Base-by-base conservation (phyloP, 1,140 invertebrate species). In the Chymomyza costata region DNA sequence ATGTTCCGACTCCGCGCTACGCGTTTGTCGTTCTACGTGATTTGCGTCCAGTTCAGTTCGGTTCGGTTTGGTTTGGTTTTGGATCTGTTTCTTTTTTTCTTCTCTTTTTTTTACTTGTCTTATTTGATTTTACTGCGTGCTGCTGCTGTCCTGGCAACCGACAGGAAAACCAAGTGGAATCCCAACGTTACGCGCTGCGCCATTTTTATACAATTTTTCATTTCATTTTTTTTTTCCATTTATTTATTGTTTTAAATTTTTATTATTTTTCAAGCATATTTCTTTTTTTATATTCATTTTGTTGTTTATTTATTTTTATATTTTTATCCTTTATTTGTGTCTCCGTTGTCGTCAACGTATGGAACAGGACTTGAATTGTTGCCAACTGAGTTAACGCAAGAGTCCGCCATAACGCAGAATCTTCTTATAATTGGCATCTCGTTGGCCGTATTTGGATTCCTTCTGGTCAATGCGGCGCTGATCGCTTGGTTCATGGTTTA, bases 401-500 rank as follows among this genome's bases (percentile, higher is more conserved):
- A 90, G 78, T 86, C 89, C 73, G 73, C 59, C 50, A 89, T 94
- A 68, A 87, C 92, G 35, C 91, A 92, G 13, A 90, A 92, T 82
- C 89, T 94, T 59, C 91, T 95, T 65, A 93, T 95, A 67, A 90
- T 96, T 58, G 92, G 92, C 66, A 93, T 95, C 7, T 93, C 92
- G 19, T 88, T 94, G 47, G 91, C 94, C 41, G 93, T 92, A 19
- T 90, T 92, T 48, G 88, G 93, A 59, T 89, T 96, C 37, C 88
- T 96, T 34, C 85, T 94, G 48, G 89, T 95, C 64, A 96, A 96
- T 86, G 91, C 94, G 55, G 90, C 90, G 50, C 89, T 96, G 54
- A 93, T 96, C 58, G 90, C 93, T 51, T 95, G 93, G 88, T 95
- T 94, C 87, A 88, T 95, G 68, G 90, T 93, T 43, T 91, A 92